These are phyloP conservation scores for Myiagra hebetior DNA, from an alignment of 2,113 vertebrate genomes.

Conservation along the genomic window DNA sequence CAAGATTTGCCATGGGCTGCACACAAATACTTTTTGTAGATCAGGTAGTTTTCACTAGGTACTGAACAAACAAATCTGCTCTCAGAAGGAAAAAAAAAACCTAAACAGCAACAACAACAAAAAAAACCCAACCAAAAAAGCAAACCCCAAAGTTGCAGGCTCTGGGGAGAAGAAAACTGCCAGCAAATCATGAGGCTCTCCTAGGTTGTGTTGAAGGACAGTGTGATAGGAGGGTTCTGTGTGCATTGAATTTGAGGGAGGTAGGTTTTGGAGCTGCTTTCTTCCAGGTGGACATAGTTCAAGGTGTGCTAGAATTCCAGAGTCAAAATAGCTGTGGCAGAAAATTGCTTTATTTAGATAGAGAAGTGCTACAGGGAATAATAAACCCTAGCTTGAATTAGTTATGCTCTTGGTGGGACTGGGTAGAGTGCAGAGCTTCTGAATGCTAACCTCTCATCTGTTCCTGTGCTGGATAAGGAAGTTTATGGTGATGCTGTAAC, in stretches of 20 bases:
- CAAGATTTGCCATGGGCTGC: background rate
- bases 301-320: background rate
- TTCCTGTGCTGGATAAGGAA: background rate
- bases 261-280: background rate
- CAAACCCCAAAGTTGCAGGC: background rate
- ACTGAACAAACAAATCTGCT: background rate
- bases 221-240: background rate
- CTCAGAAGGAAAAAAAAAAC: background rate
- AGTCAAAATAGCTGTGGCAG: background rate
- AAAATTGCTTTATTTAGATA: background rate
- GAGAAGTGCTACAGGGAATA: background rate
- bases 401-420: background rate
- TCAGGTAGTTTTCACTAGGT: background rate
- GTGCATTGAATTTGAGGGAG: background rate
- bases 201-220: background rate
- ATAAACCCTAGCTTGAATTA: background rate
- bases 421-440: background rate
- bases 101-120: background rate
- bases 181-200: background rate
- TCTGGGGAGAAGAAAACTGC: background rate
- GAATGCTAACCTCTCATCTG: background rate
- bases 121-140: background rate
- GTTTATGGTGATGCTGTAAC: background rate
- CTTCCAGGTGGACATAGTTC: background rate
- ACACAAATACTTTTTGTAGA: background rate